Conservation (phyloP, 2,797 vertebrate genomes). For the Sebastes hubbsi region DNA sequence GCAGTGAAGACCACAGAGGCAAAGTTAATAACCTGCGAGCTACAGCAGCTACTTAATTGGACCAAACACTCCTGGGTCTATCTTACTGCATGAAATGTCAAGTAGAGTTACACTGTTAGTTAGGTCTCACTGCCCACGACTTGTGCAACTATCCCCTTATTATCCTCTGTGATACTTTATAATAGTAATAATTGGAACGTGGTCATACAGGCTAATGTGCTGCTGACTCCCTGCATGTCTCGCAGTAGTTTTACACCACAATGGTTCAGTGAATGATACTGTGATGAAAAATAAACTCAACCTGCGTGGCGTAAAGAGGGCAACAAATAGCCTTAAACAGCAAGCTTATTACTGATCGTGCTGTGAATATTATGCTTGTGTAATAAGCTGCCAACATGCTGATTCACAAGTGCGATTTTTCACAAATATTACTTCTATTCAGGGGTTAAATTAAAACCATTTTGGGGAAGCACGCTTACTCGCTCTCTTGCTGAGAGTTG, state of each 20-base stretch:
- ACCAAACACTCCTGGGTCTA: slow-evolving; percentile 41
- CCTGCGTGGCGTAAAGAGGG: neutral
- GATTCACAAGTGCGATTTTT: neutral
- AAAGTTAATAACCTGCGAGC: slow-evolving; percentile 19
- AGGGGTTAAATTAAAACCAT: neutral
- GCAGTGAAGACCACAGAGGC: slow-evolving; percentile 21
- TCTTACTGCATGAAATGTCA: slow-evolving; percentile 44
- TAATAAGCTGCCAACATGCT: neutral
- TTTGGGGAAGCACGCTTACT: neutral
- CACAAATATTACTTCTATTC: neutral
- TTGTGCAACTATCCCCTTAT: slow-evolving; percentile 34
- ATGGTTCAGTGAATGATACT: neutral
- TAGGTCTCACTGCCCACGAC: slow-evolving; percentile 29
- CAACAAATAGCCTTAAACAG: neutral
- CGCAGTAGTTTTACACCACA: neutral
- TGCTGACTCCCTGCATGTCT: slow-evolving; percentile 7
- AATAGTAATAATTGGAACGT: slow-evolving; percentile 3
- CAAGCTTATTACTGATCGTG: neutral
- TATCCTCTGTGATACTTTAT: slow-evolving; percentile 17
- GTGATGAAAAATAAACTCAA: neutral
- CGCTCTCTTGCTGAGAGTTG: neutral
- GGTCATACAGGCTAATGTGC: slow-evolving; percentile 23
- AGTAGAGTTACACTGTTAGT: slow-evolving; percentile 25
- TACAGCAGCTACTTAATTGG: slow-evolving; percentile 54
- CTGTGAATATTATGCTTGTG: neutral